Base-by-base conservation (phyloP, 2,888 invertebrate species). In the Eumacrocentrus americanus region DNA sequence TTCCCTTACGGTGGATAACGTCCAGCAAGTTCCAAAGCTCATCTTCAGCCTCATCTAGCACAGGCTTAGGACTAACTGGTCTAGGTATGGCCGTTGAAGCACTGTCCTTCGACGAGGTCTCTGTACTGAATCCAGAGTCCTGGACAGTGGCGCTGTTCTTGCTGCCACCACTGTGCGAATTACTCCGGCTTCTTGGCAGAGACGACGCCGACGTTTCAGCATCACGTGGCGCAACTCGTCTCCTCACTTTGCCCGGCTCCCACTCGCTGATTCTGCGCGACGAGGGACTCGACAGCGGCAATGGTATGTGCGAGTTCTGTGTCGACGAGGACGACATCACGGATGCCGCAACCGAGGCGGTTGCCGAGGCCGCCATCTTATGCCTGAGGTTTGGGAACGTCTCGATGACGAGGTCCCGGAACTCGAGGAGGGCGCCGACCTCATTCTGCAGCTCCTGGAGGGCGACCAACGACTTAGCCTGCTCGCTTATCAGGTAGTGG, bases 371-470 rank as follows among this genome's bases (percentile, higher is more conserved):
- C 77, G 89, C 89, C 89, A 93, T 88, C 86, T 93, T 94, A 80
- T 89, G 89, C 81, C 92, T 90, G 81, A 94, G 88, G 85, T 93
- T 92, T 75, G 94, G 94, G 85, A 94, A 93, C 78, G 93, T 92
- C 87, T 93, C 93, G 88, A 94, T 92, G 86, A 94, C 94, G 87
- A 93, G 89, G 84, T 94, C 93, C 83, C 94, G 91, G 83, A 94
- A 94, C 85, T 94, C 92, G 83, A 94, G 87, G 74, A 94, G 83
- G 74, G 92, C 92, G 69, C 93, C 92, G 84, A 94, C 94, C 86
- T 94, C 94, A 90, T 93, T 91, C 88, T 94, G 94, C 82, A 94
- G 87, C 85, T 94, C 94, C 86, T 94, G 93, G 81, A 94, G 85
- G 67, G 89, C 91, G 75, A 90, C 89, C 82, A 91, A 84, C 71